Percentiles rank a stretch among this genome's conserved stretches.
These are phyloP conservation scores for Chrysemys picta DNA, from an alignment of 2,113 vertebrate genomes.

Conservation along the genomic window DNA sequence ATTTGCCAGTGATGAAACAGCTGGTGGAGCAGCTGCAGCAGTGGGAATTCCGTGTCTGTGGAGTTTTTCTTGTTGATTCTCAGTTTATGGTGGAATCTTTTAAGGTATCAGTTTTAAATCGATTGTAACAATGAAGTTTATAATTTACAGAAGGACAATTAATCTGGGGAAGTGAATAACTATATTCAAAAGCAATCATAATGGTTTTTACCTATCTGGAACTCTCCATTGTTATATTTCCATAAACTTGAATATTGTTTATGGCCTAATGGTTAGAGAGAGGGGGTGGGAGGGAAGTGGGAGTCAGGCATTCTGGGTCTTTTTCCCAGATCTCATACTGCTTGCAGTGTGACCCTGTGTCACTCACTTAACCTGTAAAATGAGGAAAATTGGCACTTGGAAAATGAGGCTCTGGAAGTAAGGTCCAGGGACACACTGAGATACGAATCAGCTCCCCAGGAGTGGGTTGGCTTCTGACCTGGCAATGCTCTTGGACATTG, in stretches of 20 bases:
- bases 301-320: neutral
- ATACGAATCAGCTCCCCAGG: rapidly evolving
- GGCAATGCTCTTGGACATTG: neutral
- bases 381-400: neutral
- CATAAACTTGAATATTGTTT: neutral
- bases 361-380: neutral
- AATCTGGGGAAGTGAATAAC: neutral
- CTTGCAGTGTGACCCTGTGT: neutral
- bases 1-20: conserved; percentile 97
- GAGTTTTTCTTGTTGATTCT: conserved; percentile 97
- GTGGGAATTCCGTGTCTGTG: conserved; percentile 97
- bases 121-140: neutral
- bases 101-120: conserved; percentile 82
- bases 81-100: conserved; percentile 99
- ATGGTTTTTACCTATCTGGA: neutral
- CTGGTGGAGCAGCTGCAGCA: conserved; percentile 96
- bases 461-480: neutral
- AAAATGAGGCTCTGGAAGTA: neutral
- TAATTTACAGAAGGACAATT: neutral
- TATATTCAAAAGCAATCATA: neutral
- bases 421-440: neutral
- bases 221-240: neutral
- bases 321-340: neutral
- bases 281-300: neutral
- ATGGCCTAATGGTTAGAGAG: neutral